phyloP scores from a whole-genome alignment of 2,888 invertebrate species.

The Trilocha varians region DNA sequence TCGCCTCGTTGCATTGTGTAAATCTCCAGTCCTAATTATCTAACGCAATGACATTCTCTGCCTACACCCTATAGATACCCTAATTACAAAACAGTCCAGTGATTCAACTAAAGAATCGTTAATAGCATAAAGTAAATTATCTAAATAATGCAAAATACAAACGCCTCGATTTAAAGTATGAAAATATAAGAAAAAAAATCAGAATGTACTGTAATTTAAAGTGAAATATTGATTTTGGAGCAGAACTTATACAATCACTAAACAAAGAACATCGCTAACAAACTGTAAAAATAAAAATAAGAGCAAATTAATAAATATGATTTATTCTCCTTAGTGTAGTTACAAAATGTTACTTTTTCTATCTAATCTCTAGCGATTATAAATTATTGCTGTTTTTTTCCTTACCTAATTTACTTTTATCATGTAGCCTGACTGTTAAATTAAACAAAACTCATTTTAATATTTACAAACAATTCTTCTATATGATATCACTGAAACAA shows the following conservation, averaged over 20 bases:
- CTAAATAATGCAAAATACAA: conserved; percentile 1
- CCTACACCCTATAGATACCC: neutral
- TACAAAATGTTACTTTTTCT: neutral
- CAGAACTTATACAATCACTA: too few species aligned
- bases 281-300: conserved; percentile 7
- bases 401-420: neutral
- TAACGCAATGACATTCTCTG: neutral
- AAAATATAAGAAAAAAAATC: neutral
- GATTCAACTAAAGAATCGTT: neutral
- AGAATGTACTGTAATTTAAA: too few species aligned
- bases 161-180: neutral
- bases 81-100: neutral
- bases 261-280: neutral
- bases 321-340: neutral
- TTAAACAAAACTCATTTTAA: neutral
- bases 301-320: neutral
- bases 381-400: conserved; percentile 6
- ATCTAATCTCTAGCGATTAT: conserved; percentile 16
- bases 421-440: neutral
- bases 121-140: neutral
- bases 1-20: too few species aligned
- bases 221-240: too few species aligned
- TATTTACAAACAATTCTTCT: conserved; percentile 8
- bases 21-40: too few species aligned
- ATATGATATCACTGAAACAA: neutral